Evolutionary conservation across 2,888 invertebrate genomes (phyloP), one percentile per base, ranked within the genome.

Genomic region (Epinotia demarniana): DNA sequence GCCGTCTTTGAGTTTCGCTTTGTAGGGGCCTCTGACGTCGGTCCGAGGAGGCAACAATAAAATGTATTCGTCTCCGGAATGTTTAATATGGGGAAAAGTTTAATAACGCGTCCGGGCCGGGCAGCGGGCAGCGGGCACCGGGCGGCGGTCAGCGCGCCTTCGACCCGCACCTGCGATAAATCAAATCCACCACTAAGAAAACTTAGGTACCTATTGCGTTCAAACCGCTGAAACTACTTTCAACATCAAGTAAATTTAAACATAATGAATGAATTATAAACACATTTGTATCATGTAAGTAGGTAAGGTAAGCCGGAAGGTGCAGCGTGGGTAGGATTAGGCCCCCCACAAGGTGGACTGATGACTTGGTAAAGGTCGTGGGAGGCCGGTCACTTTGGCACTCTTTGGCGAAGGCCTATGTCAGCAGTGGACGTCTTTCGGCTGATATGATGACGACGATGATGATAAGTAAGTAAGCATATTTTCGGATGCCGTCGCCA

Each of bases 81-180:
- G 94, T 94, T 94, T 94, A 94, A 94, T 94, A 94, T 94, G 94
- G 94, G 94, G 94, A 94, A 94, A 94, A 94, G 94, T 94, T 93
- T 94, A 94, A 94, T 94, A 94, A 93, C 93, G 94, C 93, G 93
- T 91, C 93, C 92, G 92, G 89, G 87, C 84, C 67, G 72, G 82
- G 83, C 83, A 81, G 81, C 82, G 83, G 83, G 82, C 84, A 82
- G 80, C 79, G 81, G 73, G 82, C 84, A 82, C 79, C 79, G 81
- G 73, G 77, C 75, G 87, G 84, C 86, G 89, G 90, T 89, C 92
- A 91, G 90, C 86, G 84, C 86, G 89, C 89, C 87, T 87, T 78
- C 83, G 78, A 80, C 82, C 87, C 86, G 83, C 83, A 89, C 88
- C 90, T 88, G 87, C 93, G 90, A 94, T 94, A 93, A 94, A 93